These are phyloP conservation scores for Acrobasis suavella DNA, from an alignment of 2,888 invertebrate species.

Conservation along the genomic window DNA sequence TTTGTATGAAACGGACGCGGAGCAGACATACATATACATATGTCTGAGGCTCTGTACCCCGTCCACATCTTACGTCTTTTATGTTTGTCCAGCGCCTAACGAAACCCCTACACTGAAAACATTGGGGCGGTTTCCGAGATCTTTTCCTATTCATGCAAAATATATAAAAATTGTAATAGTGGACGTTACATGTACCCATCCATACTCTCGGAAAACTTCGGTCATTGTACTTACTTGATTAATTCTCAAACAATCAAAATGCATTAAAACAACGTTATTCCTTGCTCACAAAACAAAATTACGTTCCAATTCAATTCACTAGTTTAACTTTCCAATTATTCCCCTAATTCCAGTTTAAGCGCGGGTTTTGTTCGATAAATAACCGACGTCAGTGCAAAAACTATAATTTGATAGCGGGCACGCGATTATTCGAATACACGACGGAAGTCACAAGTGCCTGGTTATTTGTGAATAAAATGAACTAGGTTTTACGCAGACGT, in stretches of 20 bases:
- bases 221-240: not conserved
- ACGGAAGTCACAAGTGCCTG: constrained; percentile 14
- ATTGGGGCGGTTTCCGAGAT: too few relatives aligned
- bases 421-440: constrained; percentile 20
- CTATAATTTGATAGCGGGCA: constrained; percentile 29
- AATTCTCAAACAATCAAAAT: not conserved
- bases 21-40: too few relatives aligned
- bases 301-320: constrained; percentile 11
- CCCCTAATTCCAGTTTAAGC: not conserved
- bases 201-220: too few relatives aligned
- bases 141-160: too few relatives aligned
- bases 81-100: too few relatives aligned
- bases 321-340: constrained; percentile 22
- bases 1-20: too few relatives aligned
- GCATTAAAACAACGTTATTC: not conserved
- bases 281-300: constrained; percentile 2
- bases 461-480: constrained; percentile 16
- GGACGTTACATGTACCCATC: too few relatives aligned
- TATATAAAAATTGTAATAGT: too few relatives aligned
- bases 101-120: too few relatives aligned
- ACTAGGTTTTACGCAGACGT: not conserved
- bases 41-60: too few relatives aligned
- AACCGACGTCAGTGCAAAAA: constrained; percentile 8
- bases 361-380: constrained; percentile 7
- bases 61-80: too few relatives aligned